Conservation (phyloP, 92 coral and sea anemone genomes). For the Blastomussa wellsi region DNA sequence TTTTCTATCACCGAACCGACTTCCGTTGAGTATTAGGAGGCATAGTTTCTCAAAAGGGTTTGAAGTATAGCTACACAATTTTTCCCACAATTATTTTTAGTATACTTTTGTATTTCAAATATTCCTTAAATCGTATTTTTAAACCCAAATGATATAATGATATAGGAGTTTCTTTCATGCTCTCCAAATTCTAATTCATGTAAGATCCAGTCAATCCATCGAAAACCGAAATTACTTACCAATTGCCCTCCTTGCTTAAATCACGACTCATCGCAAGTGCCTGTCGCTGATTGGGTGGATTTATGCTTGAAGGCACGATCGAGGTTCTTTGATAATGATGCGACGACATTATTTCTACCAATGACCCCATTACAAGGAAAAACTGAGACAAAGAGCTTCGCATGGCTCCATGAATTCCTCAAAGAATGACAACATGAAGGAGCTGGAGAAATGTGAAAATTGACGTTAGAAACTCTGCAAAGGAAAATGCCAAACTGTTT, state of each 20-base stretch:
- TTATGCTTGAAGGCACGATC: neutral
- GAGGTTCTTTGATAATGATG: neutral
- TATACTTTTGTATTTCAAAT: too few species aligned
- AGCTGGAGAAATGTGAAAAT: slow-evolving; percentile 15
- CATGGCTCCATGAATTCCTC: slow-evolving; percentile 63
- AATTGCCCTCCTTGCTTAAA: neutral
- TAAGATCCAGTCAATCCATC: neutral
- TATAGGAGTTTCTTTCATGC: too few species aligned
- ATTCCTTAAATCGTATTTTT: too few species aligned
- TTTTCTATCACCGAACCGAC: too few species aligned
- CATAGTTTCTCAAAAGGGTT: too few species aligned
- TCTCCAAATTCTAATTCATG: too few species aligned
- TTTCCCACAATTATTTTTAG: too few species aligned
- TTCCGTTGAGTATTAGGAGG: too few species aligned
- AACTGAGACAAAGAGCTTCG: slow-evolving; percentile 38
- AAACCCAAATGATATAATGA: too few species aligned
- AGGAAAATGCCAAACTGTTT: neutral
- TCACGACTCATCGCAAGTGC: neutral
- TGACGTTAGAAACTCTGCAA: neutral
- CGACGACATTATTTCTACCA: slow-evolving; percentile 19
- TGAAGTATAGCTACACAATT: too few species aligned
- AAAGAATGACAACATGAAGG: slow-evolving; percentile 58
- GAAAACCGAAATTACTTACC: neutral
- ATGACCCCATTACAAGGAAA: slow-evolving; percentile 26
- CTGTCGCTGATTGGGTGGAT: slow-evolving; percentile 3